These are phyloP conservation scores for Dendrolimus kikuchii DNA, from an alignment of 1,140 invertebrate genomes.

Conservation along the genomic window DNA sequence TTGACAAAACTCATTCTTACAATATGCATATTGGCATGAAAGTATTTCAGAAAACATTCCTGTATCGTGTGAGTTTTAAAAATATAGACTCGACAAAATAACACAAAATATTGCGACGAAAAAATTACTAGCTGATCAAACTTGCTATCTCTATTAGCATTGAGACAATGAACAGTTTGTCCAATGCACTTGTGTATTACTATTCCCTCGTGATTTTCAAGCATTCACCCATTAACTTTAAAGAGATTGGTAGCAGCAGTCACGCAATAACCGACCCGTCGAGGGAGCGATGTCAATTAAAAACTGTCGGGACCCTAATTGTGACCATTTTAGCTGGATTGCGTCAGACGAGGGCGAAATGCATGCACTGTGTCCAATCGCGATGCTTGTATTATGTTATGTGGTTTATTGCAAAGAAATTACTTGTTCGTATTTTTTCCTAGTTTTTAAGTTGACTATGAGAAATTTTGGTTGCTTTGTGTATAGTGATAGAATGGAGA, in stretches of 20 bases:
- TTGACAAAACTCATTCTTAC: too few species aligned
- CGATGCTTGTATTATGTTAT: conserved; percentile 6
- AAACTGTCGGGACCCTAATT: conserved; percentile 47
- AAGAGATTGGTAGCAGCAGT: conserved; percentile 21
- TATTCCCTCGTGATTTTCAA: background rate
- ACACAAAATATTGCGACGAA: too few species aligned
- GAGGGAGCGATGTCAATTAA: conserved; percentile 54
- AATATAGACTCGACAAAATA: too few species aligned
- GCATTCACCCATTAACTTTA: conserved; percentile 1
- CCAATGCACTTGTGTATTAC: background rate
- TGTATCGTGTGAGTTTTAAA: too few species aligned
- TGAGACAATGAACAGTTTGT: too few species aligned
- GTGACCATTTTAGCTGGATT: conserved; percentile 48
- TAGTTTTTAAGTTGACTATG: too few species aligned
- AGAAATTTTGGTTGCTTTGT: too few species aligned
- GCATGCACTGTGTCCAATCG: conserved; percentile 15
- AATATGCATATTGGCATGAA: too few species aligned
- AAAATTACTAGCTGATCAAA: background rate
- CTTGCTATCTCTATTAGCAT: background rate
- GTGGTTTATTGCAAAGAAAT: too few species aligned
- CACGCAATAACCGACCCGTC: conserved; percentile 8
- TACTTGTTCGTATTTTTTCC: too few species aligned
- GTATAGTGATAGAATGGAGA: too few species aligned
- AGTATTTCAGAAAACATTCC: too few species aligned
- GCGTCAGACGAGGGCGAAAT: conserved; percentile 21